Conservation (phyloP, 2,888 invertebrate genomes). For the Pogonocherus hispidulus region DNA sequence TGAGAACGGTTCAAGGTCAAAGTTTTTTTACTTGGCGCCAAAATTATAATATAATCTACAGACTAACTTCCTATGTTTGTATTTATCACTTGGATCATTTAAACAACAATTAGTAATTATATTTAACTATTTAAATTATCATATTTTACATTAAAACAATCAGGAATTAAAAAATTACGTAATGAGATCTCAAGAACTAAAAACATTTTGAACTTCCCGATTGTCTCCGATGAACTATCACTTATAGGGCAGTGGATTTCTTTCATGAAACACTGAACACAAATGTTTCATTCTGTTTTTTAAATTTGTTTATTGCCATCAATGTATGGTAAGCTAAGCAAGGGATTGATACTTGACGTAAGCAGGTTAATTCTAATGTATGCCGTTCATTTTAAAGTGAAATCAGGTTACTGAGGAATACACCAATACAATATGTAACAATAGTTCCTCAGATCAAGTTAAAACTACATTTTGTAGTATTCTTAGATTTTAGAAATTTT, state of each 20-base stretch:
- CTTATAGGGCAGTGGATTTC: too few relatives aligned
- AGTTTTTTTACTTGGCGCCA: slow-evolving; percentile 7
- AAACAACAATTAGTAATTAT: too few relatives aligned
- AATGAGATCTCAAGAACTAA: too few relatives aligned
- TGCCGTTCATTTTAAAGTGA: not conserved
- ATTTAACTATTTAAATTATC: too few relatives aligned
- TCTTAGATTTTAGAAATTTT: too few relatives aligned
- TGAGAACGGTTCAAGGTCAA: slow-evolving; percentile 4
- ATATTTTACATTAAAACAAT: too few relatives aligned
- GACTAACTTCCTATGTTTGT: not conserved
- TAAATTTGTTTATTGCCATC: not conserved
- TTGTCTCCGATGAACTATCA: too few relatives aligned
- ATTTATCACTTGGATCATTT: too few relatives aligned
- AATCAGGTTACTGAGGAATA: not conserved
- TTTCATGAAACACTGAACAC: not conserved
- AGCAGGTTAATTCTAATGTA: not conserved
- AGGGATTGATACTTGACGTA: not conserved
- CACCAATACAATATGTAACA: not conserved
- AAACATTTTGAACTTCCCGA: too few relatives aligned
- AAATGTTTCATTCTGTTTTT: not conserved
- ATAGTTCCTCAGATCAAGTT: not conserved
- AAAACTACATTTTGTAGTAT: too few relatives aligned
- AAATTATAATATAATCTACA: slow-evolving; percentile 13
- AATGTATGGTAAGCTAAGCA: not conserved
- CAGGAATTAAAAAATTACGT: too few relatives aligned